phyloP scores from a whole-genome alignment of 2,797 vertebrate species.

The Ptychadena robeensis region DNA sequence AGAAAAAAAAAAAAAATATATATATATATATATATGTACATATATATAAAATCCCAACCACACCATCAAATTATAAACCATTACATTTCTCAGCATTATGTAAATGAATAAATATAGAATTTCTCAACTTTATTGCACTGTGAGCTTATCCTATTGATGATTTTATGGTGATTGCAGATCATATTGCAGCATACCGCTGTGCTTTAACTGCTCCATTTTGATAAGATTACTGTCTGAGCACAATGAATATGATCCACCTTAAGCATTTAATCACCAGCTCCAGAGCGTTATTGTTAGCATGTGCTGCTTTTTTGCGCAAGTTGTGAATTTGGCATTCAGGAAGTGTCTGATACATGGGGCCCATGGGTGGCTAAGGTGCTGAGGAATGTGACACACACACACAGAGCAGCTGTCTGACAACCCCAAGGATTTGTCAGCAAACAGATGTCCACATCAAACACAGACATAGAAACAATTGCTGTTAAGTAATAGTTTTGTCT shows the following conservation, averaged over 20 bases:
- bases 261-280: not conserved
- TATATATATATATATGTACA: too few relatives aligned
- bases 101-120: too few relatives aligned
- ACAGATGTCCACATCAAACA: conserved; percentile 36
- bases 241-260: not conserved
- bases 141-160: not conserved
- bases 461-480: not conserved
- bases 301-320: not conserved
- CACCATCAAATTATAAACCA: too few relatives aligned
- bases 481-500: conserved; percentile 32
- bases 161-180: not conserved
- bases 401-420: conserved; percentile 22
- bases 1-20: too few relatives aligned
- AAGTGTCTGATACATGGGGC: not conserved
- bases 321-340: not conserved
- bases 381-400: conserved; percentile 37
- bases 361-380: not conserved
- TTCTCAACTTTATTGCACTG: too few relatives aligned
- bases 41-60: too few relatives aligned
- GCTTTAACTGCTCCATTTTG: not conserved
- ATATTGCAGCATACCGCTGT: not conserved
- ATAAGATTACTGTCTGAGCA: not conserved
- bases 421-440: conserved; percentile 6
- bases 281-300: not conserved
- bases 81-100: too few relatives aligned